Evolutionary conservation across 64 coral and sea anemone genomes (phyloP), one percentile per base, ranked within the genome.

Genomic region (Dendrophyllia cribrosa): DNA sequence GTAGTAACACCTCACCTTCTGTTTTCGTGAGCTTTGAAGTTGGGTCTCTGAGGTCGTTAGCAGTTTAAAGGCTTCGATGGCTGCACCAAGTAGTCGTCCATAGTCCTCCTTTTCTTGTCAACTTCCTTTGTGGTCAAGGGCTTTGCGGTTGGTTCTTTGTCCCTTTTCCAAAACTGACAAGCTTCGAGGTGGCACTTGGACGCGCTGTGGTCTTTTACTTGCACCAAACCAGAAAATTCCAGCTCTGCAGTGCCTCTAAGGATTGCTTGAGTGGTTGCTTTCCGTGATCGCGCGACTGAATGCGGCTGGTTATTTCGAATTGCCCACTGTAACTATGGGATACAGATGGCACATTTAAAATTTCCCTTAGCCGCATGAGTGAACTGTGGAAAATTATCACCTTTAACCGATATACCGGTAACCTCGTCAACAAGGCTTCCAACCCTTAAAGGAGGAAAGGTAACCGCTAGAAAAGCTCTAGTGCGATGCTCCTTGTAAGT

Each of bases 101-200:
- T 58, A 55, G 82, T 6, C 68, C 59, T 26, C 19, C 49, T 14
- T 11, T 72, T 44, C 61, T 86, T 58, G 21, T 17, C 59, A 59
- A 58, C 9, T 34, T 78, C 75, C 53, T 73, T 85, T 74, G 67
- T 52, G 14, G 47, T 25, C n/a, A 73, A 77, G 23, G 25, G 67
- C 58, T 53, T 66, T 8, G 58, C 74, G 46, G 26, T 65, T 83
- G 25, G 26, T 56, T 66, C 73, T 55, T 79, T n/a, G 45, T 78
- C 73, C 66, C 51, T 79, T 77, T 65, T 48, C 63, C 59, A 85
- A 20, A 88, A 76, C 53, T 46, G 22, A n/a, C 75, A 60, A 43
- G 74, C 88, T 63, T 79, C 59, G 6, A 66, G 26, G 78, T 83
- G 89, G 78, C 77, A 91, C 34, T 91, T 83, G 13, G 89, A 91